Conservation (phyloP, 1,140 invertebrate species). For the Babylonia areolata region DNA sequence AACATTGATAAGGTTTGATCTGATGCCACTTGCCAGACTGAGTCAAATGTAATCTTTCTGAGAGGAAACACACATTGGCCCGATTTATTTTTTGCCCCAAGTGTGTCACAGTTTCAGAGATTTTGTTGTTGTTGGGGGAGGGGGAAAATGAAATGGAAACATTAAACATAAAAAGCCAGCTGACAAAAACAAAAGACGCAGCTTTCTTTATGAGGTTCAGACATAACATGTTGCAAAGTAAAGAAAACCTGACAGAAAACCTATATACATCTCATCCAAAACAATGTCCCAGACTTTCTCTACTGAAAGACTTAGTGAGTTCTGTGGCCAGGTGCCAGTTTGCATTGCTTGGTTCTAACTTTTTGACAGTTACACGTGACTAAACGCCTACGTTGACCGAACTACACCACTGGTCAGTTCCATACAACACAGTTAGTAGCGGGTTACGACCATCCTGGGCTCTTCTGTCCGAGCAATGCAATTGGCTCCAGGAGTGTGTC, state of each 20-base stretch:
- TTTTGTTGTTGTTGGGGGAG: not conserved
- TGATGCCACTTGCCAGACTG: not conserved
- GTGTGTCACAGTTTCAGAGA: not conserved
- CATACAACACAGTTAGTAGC: too few relatives aligned
- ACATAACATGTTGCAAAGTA: not conserved
- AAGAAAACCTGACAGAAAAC: not conserved
- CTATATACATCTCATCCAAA: not conserved
- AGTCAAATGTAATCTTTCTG: not conserved
- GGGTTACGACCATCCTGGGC: too few relatives aligned
- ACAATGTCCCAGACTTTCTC: not conserved
- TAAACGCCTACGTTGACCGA: too few relatives aligned
- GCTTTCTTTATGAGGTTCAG: not conserved
- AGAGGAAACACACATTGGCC: too few relatives aligned
- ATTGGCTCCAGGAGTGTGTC: too few relatives aligned
- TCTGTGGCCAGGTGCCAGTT: not conserved
- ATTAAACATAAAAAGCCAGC: not conserved
- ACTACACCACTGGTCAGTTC: too few relatives aligned
- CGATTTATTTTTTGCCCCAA: too few relatives aligned
- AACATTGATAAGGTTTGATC: not conserved
- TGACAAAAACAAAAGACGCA: not conserved
- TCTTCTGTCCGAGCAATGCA: too few relatives aligned
- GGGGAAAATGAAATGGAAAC: not conserved
- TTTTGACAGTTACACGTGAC: too few relatives aligned
- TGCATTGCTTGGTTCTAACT: too few relatives aligned
- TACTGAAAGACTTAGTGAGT: constrained; percentile 7